Percentiles rank a stretch among this genome's conserved stretches.
phyloP scores from a whole-genome alignment of 2,888 invertebrate genomes.

The Lutraria lutraria region DNA sequence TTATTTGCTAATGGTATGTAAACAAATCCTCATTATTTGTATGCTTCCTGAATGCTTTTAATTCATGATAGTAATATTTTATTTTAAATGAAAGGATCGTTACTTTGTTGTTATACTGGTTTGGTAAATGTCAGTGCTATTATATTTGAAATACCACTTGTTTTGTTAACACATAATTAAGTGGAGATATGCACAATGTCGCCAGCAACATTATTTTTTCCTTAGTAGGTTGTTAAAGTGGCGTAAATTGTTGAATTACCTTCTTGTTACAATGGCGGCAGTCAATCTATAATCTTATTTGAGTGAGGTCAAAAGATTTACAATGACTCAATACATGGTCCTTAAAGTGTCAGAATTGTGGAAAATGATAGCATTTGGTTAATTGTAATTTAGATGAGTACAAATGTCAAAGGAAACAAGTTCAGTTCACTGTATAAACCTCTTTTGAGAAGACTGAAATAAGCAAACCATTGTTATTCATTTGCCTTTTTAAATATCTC shows the following conservation, averaged over 20 bases:
- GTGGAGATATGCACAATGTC: neutral
- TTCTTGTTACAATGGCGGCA: constrained; percentile 6
- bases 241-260: neutral
- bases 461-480: neutral
- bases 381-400: neutral
- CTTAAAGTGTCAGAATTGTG: neutral
- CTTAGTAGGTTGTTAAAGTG: neutral
- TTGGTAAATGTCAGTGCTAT: constrained; percentile 9
- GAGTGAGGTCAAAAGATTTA: neutral
- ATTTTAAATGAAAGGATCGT: neutral
- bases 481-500: neutral
- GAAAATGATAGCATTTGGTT: neutral
- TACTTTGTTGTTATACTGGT: neutral
- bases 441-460: too few species aligned
- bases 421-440: too few species aligned
- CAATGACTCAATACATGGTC: constrained; percentile 10
- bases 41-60: neutral
- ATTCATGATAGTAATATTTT: neutral
- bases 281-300: constrained; percentile 8
- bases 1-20: neutral
- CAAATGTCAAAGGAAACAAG: neutral
- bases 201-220: neutral
- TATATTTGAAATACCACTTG: neutral
- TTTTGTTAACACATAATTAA: constrained; percentile 25
- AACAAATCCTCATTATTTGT: constrained; percentile 13